These are phyloP conservation scores for Parnassius orleans DNA, from an alignment of 2,888 invertebrate genomes.

Conservation along the genomic window DNA sequence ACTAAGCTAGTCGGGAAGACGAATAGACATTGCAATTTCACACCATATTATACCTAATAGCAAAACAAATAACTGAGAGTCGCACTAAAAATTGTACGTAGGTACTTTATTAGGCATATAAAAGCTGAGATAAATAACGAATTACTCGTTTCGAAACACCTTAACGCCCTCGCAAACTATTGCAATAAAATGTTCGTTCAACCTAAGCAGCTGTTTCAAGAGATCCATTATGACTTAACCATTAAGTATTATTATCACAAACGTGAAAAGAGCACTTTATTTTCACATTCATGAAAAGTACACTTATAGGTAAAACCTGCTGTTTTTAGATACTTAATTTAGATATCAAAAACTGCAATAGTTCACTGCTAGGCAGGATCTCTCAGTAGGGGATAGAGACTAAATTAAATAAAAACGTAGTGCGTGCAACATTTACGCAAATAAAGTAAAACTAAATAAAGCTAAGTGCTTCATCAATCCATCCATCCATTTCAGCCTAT, in stretches of 20 bases:
- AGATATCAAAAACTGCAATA: too few species aligned
- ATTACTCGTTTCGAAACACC: constrained; percentile 14
- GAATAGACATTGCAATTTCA: background rate
- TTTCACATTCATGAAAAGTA: too few species aligned
- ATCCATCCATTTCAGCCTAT: too few species aligned
- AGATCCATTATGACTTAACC: constrained; percentile 2
- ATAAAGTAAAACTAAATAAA: too few species aligned
- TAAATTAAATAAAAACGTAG: too few species aligned
- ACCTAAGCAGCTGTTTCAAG: constrained; percentile 8
- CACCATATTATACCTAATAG: background rate
- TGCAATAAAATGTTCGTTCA: constrained; percentile 9
- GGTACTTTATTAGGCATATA: constrained; percentile 14
- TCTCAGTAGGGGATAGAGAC: too few species aligned
- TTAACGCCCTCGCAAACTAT: constrained; percentile 4
- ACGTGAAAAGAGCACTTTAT: background rate
- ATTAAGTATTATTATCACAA: constrained; percentile 1
- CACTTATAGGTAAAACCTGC: too few species aligned
- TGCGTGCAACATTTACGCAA: too few species aligned
- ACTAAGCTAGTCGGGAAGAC: too few species aligned
- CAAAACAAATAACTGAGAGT: constrained; percentile 6
- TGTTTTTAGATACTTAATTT: too few species aligned
- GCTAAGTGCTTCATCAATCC: too few species aligned
- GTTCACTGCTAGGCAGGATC: too few species aligned
- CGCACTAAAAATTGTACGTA: background rate
- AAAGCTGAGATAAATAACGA: constrained; percentile 9